Conservation (phyloP, 2,113 vertebrate species). For the Coryphaenoides rupestris region DNA sequence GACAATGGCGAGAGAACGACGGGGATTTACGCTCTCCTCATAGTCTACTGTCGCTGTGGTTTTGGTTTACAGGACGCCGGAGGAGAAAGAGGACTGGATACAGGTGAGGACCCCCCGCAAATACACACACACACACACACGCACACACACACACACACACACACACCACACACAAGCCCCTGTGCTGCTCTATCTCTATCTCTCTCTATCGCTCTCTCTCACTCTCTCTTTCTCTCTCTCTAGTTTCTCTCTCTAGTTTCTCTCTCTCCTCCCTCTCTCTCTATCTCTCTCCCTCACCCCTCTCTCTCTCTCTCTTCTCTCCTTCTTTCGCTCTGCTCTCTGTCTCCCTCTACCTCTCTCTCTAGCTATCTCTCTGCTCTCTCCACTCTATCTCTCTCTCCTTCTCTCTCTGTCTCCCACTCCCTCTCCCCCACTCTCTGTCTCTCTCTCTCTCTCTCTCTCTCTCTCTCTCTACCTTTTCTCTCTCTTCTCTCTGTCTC, state of each 20-base stretch:
- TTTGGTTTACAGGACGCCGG: conserved; percentile 81
- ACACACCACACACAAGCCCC: background rate
- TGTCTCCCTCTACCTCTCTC: background rate
- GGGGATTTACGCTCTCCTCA: too few species aligned
- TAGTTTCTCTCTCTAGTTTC: background rate
- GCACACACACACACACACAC: background rate
- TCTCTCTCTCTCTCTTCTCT: too few species aligned
- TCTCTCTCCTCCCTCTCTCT: too few species aligned
- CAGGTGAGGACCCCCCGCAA: conserved; percentile 70
- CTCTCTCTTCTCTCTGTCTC: background rate
- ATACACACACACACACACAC: background rate
- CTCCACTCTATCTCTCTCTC: too few species aligned
- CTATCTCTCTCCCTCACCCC: too few species aligned
- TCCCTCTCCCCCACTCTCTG: too few species aligned
- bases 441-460: background rate
- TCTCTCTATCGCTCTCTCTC: too few species aligned
- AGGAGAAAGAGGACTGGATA: conserved; percentile 95
- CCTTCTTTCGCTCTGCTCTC: too few species aligned
- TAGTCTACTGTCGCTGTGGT: too few species aligned
- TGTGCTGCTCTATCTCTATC: background rate
- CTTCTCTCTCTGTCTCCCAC: too few species aligned
- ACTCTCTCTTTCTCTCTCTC: conserved; percentile 1
- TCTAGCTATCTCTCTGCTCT: too few species aligned
- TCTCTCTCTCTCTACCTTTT: background rate
- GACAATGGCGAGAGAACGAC: too few species aligned